phyloP scores from a whole-genome alignment of 2,113 vertebrate genomes.

The Grammomys dolichurus region DNA sequence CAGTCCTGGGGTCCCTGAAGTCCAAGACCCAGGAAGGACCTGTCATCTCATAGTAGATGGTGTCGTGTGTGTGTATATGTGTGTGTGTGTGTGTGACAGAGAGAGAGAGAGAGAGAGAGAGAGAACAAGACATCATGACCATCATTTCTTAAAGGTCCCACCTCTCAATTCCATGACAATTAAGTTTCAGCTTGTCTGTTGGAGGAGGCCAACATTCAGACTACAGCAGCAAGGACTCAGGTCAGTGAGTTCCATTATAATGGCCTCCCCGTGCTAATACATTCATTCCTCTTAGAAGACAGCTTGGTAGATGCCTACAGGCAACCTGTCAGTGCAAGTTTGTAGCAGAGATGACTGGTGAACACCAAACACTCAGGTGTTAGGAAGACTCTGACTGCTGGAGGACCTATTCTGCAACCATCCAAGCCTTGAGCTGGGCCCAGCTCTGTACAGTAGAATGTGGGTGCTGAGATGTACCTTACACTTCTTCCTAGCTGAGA shows the following conservation, averaged over 20 bases:
- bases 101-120: neutral
- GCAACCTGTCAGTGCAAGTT: fast-evolving
- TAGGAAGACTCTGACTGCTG: neutral
- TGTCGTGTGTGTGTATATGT: neutral
- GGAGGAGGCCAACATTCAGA: neutral
- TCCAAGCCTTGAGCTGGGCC: neutral
- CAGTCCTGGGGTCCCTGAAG: neutral
- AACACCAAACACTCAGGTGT: neutral
- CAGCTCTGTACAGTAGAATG: neutral
- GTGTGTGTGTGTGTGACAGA: neutral
- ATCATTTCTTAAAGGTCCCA: neutral
- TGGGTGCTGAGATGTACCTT: fast-evolving
- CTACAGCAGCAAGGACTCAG: too few species aligned
- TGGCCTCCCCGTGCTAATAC: fast-evolving
- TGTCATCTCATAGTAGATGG: too few species aligned
- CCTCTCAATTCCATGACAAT: neutral
- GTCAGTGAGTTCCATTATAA: neutral
- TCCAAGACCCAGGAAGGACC: neutral
- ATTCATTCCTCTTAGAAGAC: neutral
- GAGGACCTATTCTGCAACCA: neutral
- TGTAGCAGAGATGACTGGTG: neutral
- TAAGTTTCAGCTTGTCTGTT: neutral
- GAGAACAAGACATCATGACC: neutral
- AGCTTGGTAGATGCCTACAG: neutral
- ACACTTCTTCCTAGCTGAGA: neutral